Evolutionary conservation across 2,113 vertebrate genomes (phyloP).

Genomic region (Verasper variegatus): DNA sequence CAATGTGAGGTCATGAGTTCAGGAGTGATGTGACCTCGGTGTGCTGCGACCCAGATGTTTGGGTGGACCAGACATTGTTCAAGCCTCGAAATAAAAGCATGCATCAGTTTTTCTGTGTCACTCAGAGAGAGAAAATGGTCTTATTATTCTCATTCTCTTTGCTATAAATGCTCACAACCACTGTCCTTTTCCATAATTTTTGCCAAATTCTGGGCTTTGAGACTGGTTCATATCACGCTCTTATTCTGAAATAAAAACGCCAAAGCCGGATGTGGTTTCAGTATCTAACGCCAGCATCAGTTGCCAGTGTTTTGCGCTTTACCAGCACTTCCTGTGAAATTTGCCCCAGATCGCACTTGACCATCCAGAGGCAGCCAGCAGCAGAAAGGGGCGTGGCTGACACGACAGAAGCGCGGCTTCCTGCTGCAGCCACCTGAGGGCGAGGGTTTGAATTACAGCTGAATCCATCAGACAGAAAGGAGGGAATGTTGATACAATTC

Average conservation of each 20-base stretch:
- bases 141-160: no score
- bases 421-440: neutral
- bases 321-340: constrained; percentile 52
- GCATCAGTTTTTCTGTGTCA: no score
- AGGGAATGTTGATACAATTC: no score
- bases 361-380: constrained; percentile 42
- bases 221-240: neutral
- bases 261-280: constrained; percentile 23
- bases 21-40: neutral
- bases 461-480: no score
- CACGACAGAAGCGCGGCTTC: no score
- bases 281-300: neutral
- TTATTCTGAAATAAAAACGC: constrained; percentile 35
- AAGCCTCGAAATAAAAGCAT: no score
- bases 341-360: constrained; percentile 16
- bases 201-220: neutral
- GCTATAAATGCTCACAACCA: no score
- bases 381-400: constrained; percentile 13
- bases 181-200: neutral
- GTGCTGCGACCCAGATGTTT: neutral
- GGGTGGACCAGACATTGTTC: no score
- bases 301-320: neutral
- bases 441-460: no score
- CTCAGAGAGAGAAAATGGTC: no score
- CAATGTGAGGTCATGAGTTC: no score